Base-by-base conservation (phyloP, 2,113 vertebrate genomes). In the Mellivora capensis region DNA sequence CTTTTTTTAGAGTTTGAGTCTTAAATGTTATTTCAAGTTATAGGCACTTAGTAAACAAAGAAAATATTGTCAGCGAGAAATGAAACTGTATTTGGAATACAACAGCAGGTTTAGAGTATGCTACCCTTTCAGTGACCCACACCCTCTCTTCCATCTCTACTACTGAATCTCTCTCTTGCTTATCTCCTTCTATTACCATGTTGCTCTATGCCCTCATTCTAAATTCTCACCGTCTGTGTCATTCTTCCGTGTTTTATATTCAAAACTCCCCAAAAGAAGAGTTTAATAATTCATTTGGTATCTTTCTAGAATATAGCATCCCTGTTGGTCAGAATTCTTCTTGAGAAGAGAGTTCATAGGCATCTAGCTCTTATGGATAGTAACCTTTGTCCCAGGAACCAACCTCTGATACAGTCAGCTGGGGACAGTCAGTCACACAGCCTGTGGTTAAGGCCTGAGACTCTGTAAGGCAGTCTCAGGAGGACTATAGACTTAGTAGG, bases 21-120 rank as follows among this genome's bases (percentile, higher is more conserved):
- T 85, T 90, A 93, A 84, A 31, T 84, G n/a, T 39, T 94, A 80
- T 67, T 44, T 96, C 79, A 87, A 47, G 7, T 92, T 87, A 39
- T 17, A 79, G 92, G 44, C 87, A 57, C 39, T 87, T 96, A 39
- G 44, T 59, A 31, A 87, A 64, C 64, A 85, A 17, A 89, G 49
- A 95, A 91, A 89, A 90, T 57, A 72, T 76, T 92, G 82, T 90
- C 39, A 87, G 17, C 29, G 64, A 90, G 44, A 96, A 87, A 61
- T 31, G 25, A 94, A 69, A 87, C 11, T 13, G 7, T 77, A 71
- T 59, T 69, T 80, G 42, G 42, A 92, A 84, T 71, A n/a, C 31
- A 44, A 37, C 31, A 93, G 17, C 57, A 47, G 14, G 37, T 71
- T 31, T 81, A 91, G 29, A 39, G 2, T 54, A 25, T 39, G 71